phyloP scores from a whole-genome alignment of 2,113 vertebrate genomes.

The Chionis minor region DNA sequence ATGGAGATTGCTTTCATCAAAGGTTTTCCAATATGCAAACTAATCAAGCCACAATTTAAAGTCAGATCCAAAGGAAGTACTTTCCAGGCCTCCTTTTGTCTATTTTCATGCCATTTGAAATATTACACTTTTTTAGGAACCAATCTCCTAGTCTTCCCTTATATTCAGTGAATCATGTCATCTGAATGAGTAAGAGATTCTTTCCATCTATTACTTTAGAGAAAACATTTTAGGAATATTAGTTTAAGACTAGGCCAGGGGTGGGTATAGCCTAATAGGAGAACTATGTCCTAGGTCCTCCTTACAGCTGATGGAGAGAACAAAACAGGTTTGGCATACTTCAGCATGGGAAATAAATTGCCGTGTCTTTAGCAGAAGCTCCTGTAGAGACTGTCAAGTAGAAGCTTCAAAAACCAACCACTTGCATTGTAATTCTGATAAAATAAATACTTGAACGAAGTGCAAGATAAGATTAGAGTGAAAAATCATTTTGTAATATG shows the following conservation, averaged over 20 bases:
- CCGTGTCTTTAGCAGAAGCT: background rate
- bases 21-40: background rate
- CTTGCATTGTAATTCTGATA: background rate
- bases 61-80: rapidly evolving
- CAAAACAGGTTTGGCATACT: background rate
- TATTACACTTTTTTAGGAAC: background rate
- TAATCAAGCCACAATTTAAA: background rate
- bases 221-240: background rate
- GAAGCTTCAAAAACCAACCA: background rate
- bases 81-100: background rate
- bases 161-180: background rate
- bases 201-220: background rate
- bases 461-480: background rate
- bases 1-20: background rate
- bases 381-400: background rate
- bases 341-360: background rate
- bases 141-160: background rate
- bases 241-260: background rate
- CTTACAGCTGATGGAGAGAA: background rate
- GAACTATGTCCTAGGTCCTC: background rate
- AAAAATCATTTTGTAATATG: background rate
- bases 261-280: background rate
- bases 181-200: background rate
- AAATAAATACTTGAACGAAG: background rate
- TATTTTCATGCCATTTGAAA: background rate